These are phyloP conservation scores for Clusia tigrina DNA, from an alignment of 2,888 invertebrate species.

Conservation along the genomic window DNA sequence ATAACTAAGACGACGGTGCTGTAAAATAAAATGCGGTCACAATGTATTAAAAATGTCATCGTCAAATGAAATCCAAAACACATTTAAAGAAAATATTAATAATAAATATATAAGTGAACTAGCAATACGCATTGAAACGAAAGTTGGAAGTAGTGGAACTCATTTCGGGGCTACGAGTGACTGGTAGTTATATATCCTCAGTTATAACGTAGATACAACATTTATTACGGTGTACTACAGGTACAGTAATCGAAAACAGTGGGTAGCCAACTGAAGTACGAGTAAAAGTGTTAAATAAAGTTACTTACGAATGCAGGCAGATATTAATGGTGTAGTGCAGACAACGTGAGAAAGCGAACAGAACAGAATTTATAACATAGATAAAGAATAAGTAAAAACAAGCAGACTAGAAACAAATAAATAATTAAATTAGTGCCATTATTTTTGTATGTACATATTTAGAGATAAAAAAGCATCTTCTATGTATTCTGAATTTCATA, in stretches of 20 bases:
- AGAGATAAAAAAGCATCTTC: too few species aligned
- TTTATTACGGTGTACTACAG: conserved; percentile 14
- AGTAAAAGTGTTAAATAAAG: not conserved
- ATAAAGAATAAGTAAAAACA: not conserved
- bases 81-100: conserved; percentile 14
- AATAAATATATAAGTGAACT: conserved; percentile 6
- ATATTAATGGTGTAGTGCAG: not conserved
- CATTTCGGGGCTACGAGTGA: not conserved
- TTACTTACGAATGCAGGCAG: not conserved
- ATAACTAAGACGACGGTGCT: conserved; percentile 90
- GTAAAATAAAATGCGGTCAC: conserved; percentile 55
- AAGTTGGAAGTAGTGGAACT: not conserved
- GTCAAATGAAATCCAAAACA: not conserved
- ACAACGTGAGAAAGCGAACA: conserved; percentile 3
- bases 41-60: conserved; percentile 7
- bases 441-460: not conserved
- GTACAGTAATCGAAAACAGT: not conserved
- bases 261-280: not conserved
- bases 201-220: conserved; percentile 14
- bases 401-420: not conserved
- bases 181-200: not conserved
- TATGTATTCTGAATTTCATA: too few species aligned
- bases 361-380: not conserved
- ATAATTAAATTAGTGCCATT: not conserved
- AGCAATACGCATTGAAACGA: not conserved